Base-by-base conservation (phyloP, 2,888 invertebrate species). In the Gastracanthus pulcherrimus region DNA sequence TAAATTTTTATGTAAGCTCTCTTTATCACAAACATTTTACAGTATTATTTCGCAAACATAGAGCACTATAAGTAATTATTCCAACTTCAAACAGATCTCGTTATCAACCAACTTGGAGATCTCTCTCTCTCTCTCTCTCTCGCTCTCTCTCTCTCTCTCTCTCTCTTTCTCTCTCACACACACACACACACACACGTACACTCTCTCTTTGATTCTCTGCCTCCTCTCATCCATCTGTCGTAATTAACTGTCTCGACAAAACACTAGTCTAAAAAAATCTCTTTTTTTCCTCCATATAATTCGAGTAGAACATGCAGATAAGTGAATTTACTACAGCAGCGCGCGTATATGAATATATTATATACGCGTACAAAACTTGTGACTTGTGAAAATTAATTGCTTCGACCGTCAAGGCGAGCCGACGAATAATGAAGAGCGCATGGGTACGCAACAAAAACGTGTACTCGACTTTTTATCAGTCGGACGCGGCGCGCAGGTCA, bases 391-490 rank as follows among this genome's bases (percentile, higher is more conserved):
- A 48, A 55, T 55, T 55, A 70, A 36, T 51, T 34, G 11, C 48
- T 48, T 36, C 23, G 26, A 26, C 55, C 55, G 26, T n/a, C 13
- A 48, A 51, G 51, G 11, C 26, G 31, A 51, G 70, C 6, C 9
- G 3, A n/a, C 26, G 55, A 34, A 38, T 38, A 55, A 55, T 71
- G 26, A 71, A 38, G 71, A 69, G 45, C 13, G 45, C 45, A 51
- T 19, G 19, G 19, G n/a, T 23, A 9, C 29, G 16, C 36, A 26
- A 51, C 16, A 58, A 55, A 58, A 58, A 38, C 38, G 58, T 38
- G 71, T 58, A 71, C 38, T 23, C n/a, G 34, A 5, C 19, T 71
- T 67, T 55, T 71, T 71, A 71, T 71, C 70, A 55, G 38, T 29
- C 11, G 29, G 19, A 16, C 45, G 9, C 4, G n/a, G 34, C 2